Base-by-base conservation (phyloP, 2,797 vertebrate species). In the Alouatta caraya region DNA sequence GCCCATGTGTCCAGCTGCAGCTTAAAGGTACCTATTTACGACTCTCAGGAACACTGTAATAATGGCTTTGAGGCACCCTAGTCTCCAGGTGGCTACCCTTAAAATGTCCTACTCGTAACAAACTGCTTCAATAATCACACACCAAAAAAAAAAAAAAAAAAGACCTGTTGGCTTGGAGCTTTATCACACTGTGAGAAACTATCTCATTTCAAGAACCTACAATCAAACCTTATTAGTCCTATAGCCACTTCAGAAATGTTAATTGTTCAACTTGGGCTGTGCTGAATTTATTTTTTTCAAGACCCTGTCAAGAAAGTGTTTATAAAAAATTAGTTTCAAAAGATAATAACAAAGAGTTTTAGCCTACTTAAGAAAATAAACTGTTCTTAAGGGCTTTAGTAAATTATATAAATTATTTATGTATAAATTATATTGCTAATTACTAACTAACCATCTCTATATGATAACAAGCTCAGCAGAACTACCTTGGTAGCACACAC, bases 141-240 rank as follows among this genome's bases (percentile, higher is more conserved):
- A 1, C 14, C 15, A 67, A 90, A 73, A 88, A 30, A 61, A 90
- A 67, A 46, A 28, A 30, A 90, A 73, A 89, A 89, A 96, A 79
- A 88, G 76, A 87, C 72, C 80, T 92, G 14, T 86, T 96, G 50
- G 22, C 37, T 67, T 83, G 28, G 59, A 95, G 59, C 61, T 93
- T 97, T 96, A 81, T 96, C 89, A 96, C 46, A 73, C 17, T 97
- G 50, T 97, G 91, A 97, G 82, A 94, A 80, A 94, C 52, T 76
- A 14, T 96, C 90, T 97, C 57, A 76, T 95, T 96, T 96, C 75
- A 88, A 95, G 84, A 96, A 96, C 78, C 59, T 86, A 72, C 39
- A 96, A 78, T 94, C 94, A 96, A 96, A 85, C 50, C 24, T 90
- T 90, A 94, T 97, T 93, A 96, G 73, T 61, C 24, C 61, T 92